phyloP scores from a whole-genome alignment of 1,140 invertebrate genomes.

The Euura saliciscinereae region DNA sequence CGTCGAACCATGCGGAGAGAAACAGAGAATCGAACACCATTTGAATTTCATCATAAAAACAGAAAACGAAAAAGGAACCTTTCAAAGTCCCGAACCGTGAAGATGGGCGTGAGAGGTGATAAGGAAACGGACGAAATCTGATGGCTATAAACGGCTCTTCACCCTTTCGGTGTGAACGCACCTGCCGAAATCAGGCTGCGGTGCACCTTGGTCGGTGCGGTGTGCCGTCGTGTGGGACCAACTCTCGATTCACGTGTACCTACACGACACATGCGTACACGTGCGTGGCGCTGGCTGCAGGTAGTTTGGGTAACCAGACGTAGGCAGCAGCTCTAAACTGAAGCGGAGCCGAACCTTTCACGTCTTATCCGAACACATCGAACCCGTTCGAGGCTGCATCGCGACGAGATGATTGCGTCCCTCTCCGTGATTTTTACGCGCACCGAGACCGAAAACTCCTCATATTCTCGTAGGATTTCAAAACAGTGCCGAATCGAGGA shows the following conservation, averaged over 20 bases:
- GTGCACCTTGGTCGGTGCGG: background rate
- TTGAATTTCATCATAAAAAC: too few relatives aligned
- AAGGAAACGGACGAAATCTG: too few relatives aligned
- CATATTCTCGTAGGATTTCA: too few relatives aligned
- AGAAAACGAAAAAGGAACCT: too few relatives aligned
- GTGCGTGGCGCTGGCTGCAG: background rate
- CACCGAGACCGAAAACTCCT: too few relatives aligned
- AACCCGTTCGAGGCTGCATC: slow-evolving; percentile 1
- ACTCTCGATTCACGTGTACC: background rate
- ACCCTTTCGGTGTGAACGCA: background rate
- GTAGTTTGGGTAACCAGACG: background rate
- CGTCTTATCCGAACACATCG: background rate
- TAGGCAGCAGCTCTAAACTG: too few relatives aligned
- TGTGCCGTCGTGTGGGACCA: background rate
- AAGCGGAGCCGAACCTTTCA: background rate
- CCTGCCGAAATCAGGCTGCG: background rate
- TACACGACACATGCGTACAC: background rate
- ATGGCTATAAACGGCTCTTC: background rate
- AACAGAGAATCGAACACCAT: too few relatives aligned
- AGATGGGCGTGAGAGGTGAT: too few relatives aligned
- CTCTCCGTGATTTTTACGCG: background rate
- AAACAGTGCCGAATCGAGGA: too few relatives aligned
- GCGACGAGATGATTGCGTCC: background rate
- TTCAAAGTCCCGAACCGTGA: too few relatives aligned
- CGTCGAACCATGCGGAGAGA: too few relatives aligned